Percentiles rank a stretch among this genome's conserved stretches.
These are phyloP conservation scores for Pagetopsis macropterus DNA, from an alignment of 2,797 vertebrate species.

Conservation along the genomic window DNA sequence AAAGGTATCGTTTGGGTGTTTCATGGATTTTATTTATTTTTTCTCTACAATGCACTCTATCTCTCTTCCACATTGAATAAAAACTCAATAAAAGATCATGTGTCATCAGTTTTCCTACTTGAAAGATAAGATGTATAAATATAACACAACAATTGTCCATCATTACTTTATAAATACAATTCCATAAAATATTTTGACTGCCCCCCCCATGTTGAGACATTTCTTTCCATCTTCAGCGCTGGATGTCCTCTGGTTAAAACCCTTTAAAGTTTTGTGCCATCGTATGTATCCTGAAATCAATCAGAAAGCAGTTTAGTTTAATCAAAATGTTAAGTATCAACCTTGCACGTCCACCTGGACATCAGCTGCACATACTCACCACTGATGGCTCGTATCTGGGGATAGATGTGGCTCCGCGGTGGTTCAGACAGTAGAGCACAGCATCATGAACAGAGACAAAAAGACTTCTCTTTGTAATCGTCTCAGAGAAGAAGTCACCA, in stretches of 20 bases:
- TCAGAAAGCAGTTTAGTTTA: slow-evolving; percentile 5
- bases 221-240: slow-evolving; percentile 19
- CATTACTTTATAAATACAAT: not conserved
- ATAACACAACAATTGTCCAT: not conserved
- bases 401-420: slow-evolving; percentile 57
- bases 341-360: not conserved
- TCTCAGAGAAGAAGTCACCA: slow-evolving; percentile 88
- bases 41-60: slow-evolving; percentile 60
- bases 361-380: slow-evolving; percentile 63
- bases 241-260: slow-evolving; percentile 1
- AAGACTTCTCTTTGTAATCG: slow-evolving; percentile 87
- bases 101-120: slow-evolving; percentile 18
- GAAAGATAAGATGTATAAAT: slow-evolving; percentile 1
- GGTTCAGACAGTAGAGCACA: slow-evolving; percentile 81
- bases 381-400: slow-evolving; percentile 57
- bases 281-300: slow-evolving; percentile 75
- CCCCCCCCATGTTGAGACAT: not conserved
- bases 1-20: slow-evolving; percentile 51
- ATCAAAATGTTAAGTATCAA: not conserved
- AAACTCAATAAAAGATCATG: slow-evolving; percentile 40
- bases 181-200: not conserved
- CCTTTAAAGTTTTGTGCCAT: slow-evolving; percentile 75
- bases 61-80: slow-evolving; percentile 62
- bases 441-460: slow-evolving; percentile 91
- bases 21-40: slow-evolving; percentile 43